Percentiles rank a stretch among this genome's conserved stretches.
Conservation (phyloP, 2,113 vertebrate species). For the Greenwoodochromis staneri region DNA sequence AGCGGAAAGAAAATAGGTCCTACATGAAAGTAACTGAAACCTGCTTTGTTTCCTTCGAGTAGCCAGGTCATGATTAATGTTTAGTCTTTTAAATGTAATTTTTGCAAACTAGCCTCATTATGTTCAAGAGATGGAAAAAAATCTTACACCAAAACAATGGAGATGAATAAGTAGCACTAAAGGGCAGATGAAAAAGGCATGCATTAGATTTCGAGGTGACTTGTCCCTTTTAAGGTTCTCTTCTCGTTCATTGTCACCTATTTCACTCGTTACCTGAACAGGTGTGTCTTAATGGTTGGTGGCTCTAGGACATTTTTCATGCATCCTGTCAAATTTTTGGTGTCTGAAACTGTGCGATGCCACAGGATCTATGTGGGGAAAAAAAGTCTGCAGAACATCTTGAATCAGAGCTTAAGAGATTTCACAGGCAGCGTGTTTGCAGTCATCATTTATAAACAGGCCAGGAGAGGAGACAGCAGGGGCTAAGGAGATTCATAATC, state of each 20-base stretch:
- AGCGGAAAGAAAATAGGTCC: background rate
- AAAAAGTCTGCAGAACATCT: slow-evolving; percentile 32
- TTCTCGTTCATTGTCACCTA: background rate
- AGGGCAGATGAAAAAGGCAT: background rate
- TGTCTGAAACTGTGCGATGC: background rate
- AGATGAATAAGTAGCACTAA: background rate
- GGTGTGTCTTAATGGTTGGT: background rate
- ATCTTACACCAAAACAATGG: background rate
- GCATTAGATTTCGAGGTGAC: background rate
- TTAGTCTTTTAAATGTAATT: background rate
- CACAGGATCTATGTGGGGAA: background rate
- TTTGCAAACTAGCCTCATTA: background rate
- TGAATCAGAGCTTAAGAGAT: slow-evolving; percentile 32
- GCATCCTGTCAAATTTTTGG: background rate
- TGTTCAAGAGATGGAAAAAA: background rate
- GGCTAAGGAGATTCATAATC: slow-evolving; percentile 47
- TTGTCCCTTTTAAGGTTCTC: background rate
- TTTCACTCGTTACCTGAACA: background rate
- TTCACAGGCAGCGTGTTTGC: slow-evolving; percentile 24
- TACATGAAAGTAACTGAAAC: background rate
- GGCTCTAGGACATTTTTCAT: background rate
- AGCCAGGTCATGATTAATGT: background rate
- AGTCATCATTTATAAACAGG: slow-evolving; percentile 48
- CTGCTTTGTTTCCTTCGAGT: background rate
- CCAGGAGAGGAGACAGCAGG: slow-evolving; percentile 52